A percentile compares a stretch with the other conserved stretches of the same genome.
Evolutionary conservation across 2,797 vertebrate species (phyloP).

Genomic region (Rallus crepitans): DNA sequence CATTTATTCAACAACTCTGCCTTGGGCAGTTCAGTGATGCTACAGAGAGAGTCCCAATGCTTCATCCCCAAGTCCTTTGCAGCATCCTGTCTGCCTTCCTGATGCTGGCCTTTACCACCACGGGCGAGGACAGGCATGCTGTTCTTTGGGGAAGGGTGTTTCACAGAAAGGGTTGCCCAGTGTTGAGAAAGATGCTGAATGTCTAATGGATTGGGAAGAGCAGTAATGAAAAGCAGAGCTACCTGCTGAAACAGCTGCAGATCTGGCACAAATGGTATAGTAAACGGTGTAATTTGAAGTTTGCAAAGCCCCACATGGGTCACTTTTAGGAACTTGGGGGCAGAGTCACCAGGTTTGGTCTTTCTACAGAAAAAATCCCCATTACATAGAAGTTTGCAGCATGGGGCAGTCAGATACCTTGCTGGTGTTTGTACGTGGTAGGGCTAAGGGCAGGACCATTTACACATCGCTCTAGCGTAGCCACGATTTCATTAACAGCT

Average conservation of each 20-base stretch:
- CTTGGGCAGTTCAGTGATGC: neutral
- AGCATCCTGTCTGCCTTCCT: neutral
- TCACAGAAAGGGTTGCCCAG: fast-evolving
- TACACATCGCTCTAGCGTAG: neutral
- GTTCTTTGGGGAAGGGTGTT: fast-evolving
- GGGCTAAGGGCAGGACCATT: neutral
- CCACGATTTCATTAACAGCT: neutral
- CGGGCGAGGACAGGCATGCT: fast-evolving
- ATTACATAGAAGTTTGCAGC: neutral
- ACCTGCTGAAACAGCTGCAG: neutral
- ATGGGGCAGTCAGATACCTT: neutral
- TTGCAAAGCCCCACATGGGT: neutral
- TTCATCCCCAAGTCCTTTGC: neutral
- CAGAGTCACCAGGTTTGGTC: neutral
- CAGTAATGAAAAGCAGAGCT: neutral
- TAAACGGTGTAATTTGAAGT: neutral
- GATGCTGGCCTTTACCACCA: fast-evolving
- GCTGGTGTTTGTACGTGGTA: neutral
- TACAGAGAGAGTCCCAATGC: neutral
- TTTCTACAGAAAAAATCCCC: neutral
- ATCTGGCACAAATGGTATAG: neutral
- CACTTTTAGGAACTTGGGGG: neutral
- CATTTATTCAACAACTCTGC: neutral
- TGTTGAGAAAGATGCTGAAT: neutral
- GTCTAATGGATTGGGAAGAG: neutral